Percentiles rank a stretch among this genome's conserved stretches.
phyloP scores from a whole-genome alignment of 2,113 vertebrate species.

The Callocephalon fimbriatum region DNA sequence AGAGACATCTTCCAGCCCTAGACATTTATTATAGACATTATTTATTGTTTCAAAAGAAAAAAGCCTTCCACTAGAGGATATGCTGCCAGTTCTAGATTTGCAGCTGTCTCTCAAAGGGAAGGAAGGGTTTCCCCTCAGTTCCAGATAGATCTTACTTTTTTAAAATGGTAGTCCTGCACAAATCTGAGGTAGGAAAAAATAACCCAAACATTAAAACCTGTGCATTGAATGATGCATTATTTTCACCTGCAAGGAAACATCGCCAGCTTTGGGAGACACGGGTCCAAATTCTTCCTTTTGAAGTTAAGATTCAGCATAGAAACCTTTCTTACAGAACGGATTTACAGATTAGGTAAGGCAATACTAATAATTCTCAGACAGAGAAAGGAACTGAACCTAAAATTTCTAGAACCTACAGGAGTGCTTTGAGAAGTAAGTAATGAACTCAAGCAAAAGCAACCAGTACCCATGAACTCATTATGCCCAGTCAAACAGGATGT shows the following conservation, averaged over 20 bases:
- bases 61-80: neutral
- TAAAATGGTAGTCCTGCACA: neutral
- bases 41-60: neutral
- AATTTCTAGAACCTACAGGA: neutral
- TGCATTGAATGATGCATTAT: neutral
- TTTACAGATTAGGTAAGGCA: neutral
- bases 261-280: neutral
- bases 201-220: neutral
- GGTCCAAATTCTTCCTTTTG: neutral
- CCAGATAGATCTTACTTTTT: neutral
- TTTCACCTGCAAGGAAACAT: neutral
- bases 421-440: neutral
- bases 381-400: neutral
- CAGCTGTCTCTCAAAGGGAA: neutral
- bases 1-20: neutral
- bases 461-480: neutral
- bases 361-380: neutral
- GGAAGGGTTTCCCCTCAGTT: neutral
- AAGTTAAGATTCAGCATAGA: fast-evolving
- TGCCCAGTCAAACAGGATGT: neutral
- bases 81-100: neutral
- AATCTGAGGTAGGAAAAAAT: neutral
- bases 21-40: neutral
- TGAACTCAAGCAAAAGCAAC: neutral
- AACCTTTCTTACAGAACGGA: neutral